A percentile compares a stretch with the other conserved stretches of the same genome.
phyloP scores from a whole-genome alignment of 2,797 vertebrate genomes.

The Psittacula derbiana region DNA sequence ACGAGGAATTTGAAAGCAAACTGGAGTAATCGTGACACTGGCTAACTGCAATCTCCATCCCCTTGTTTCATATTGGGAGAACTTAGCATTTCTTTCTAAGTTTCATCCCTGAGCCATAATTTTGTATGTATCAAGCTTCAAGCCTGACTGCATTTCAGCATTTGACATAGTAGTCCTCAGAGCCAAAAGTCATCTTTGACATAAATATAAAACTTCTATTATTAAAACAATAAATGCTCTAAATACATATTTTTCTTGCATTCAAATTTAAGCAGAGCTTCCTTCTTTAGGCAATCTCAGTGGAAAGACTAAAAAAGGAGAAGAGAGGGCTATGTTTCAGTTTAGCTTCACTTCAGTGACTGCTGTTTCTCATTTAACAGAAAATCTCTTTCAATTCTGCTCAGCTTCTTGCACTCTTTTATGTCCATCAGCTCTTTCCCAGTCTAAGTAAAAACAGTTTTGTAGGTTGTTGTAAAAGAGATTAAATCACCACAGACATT shows the following conservation, averaged over 20 bases:
- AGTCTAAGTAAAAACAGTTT: conserved; percentile 2
- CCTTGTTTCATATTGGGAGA: not conserved
- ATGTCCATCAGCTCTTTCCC: not conserved
- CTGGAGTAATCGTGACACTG: not conserved
- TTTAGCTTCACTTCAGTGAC: not conserved
- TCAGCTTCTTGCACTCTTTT: not conserved
- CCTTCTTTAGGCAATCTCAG: not conserved
- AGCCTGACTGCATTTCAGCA: not conserved
- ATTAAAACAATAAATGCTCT: not conserved
- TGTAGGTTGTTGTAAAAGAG: not conserved
- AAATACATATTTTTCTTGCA: not conserved
- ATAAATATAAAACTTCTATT: not conserved
- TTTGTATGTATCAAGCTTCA: not conserved
- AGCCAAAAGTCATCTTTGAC: not conserved
- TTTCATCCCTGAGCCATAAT: not conserved
- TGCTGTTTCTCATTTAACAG: conserved; percentile 48
- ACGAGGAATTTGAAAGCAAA: not conserved
- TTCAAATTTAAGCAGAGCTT: not conserved
- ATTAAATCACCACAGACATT: conserved; percentile 1
- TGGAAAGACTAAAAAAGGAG: not conserved
- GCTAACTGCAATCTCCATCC: not conserved
- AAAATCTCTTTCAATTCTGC: not conserved
- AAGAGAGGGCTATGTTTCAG: not conserved
- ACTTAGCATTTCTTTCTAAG: not conserved
- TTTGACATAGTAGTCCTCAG: not conserved